Evolutionary conservation across 1,140 invertebrate species (phyloP), one percentile per base, ranked within the genome.

Genomic region (Bradysia coprophila): DNA sequence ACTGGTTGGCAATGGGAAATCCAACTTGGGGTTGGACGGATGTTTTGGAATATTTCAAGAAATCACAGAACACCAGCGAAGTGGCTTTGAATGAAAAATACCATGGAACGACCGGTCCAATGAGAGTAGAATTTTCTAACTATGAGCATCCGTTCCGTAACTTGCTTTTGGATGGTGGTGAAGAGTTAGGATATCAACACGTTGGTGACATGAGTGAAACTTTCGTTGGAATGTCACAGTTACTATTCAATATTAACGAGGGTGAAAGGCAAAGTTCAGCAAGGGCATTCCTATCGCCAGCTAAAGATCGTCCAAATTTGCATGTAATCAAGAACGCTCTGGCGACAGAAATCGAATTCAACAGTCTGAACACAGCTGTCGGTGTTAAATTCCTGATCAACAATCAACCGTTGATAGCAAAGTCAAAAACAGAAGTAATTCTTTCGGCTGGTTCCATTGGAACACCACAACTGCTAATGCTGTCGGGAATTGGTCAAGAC

Each of bases 181-280:
- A 8, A 23, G 43, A 44, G 18, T 1, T 33, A 13, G 43, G 6
- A 59, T 61, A 6, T 46, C 49, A 59, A 55, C 6, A 5, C 13
- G 2, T 85, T 51, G 68, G 77, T 3, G 84, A 88, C 54, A 62
- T 87, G 20, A 87, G 89, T 61, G 72, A 71, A 13, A 63, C 65
- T 2, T 75, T 78, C 49, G 75, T 76, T 0, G 79, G 81, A 0
- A 13, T 21, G 2, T 84, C 84, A 51, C 62, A 71, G 2, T 81
- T 82, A 32, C 88, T 84, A 66, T 88, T 74, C 3, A 91, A 84
- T 0, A 82, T 82, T 44, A 67, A 80, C 44, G 78, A 88, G 51
- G 89, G 88, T 0, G 81, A 79, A 0, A 67, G 89, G 11, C 69
- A 87, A 43, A 86, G 80, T 44, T 71, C 74, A 0, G 71, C 78